These are phyloP conservation scores for Scaptomyza graminum DNA, from an alignment of 1,140 invertebrate species.

Conservation along the genomic window DNA sequence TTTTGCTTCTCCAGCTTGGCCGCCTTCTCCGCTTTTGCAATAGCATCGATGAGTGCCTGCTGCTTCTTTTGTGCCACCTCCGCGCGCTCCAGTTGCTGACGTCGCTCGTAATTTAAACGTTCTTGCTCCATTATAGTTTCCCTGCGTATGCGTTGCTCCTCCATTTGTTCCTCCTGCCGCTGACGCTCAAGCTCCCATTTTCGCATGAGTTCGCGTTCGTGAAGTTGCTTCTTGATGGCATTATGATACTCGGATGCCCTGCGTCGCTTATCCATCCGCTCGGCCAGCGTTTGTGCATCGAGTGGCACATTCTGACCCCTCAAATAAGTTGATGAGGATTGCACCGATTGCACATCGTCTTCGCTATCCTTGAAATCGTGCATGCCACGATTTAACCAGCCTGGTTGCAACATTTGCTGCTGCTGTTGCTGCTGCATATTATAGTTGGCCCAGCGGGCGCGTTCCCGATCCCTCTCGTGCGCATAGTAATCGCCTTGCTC, in stretches of 20 bases:
- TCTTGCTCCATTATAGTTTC: constrained; percentile 86
- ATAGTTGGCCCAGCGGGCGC: constrained; percentile 87
- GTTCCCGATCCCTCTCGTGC: constrained; percentile 80
- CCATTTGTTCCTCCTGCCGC: constrained; percentile 86
- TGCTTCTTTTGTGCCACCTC: constrained; percentile 85
- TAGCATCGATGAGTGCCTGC: constrained; percentile 85
- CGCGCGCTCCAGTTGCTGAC: constrained; percentile 85
- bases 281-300: constrained; percentile 86
- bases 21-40: constrained; percentile 85
- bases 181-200: constrained; percentile 86
- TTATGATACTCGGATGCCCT: constrained; percentile 88
- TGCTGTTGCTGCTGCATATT: constrained; percentile 48
- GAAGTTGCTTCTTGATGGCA: constrained; percentile 88
- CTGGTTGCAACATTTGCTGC: constrained; percentile 50
- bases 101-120: constrained; percentile 85
- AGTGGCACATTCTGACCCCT: constrained; percentile 88
- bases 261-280: constrained; percentile 86
- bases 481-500: constrained; percentile 70
- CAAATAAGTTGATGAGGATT: constrained; percentile 85
- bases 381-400: constrained; percentile 73
- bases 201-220: constrained; percentile 86
- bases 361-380: constrained; percentile 81
- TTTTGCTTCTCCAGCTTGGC: constrained; percentile 84
- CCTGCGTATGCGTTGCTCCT: constrained; percentile 86
- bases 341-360: constrained; percentile 81